These are phyloP conservation scores for Parnassius glacialis DNA, from an alignment of 2,888 invertebrate genomes.

Conservation along the genomic window DNA sequence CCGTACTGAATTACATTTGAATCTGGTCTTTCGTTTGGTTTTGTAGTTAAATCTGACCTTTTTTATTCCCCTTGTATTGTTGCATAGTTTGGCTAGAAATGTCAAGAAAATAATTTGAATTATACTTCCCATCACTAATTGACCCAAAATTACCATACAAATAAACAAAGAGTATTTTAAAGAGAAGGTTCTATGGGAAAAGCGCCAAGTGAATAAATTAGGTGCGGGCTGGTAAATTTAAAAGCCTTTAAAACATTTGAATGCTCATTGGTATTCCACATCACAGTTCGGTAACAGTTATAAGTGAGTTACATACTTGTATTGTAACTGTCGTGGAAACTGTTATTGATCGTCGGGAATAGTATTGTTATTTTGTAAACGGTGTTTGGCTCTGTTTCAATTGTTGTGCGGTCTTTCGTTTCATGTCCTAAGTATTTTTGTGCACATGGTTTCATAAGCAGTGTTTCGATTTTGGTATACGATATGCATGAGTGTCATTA, in stretches of 20 bases:
- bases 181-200: neutral
- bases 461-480: slow-evolving; percentile 3
- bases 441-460: neutral
- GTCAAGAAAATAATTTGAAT: no score
- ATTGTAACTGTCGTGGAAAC: slow-evolving; percentile 21
- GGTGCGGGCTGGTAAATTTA: slow-evolving; percentile 11
- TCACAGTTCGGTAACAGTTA: slow-evolving; percentile 36
- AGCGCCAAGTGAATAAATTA: slow-evolving; percentile 9
- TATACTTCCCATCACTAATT: neutral
- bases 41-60: no score
- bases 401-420: slow-evolving; percentile 5
- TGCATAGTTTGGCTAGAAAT: no score
- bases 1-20: no score
- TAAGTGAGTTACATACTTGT: slow-evolving; percentile 15
- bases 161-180: slow-evolving; percentile 1
- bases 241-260: slow-evolving; percentile 29
- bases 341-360: slow-evolving; percentile 16
- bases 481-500: neutral
- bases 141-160: neutral
- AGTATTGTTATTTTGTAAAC: slow-evolving; percentile 17
- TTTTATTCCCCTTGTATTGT: no score
- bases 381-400: slow-evolving; percentile 3
- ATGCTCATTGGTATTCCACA: slow-evolving; percentile 41
- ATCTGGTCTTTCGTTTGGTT: no score
- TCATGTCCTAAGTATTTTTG: neutral